These are phyloP conservation scores for Proteles cristata DNA, from an alignment of 2,113 vertebrate species.

Conservation along the genomic window DNA sequence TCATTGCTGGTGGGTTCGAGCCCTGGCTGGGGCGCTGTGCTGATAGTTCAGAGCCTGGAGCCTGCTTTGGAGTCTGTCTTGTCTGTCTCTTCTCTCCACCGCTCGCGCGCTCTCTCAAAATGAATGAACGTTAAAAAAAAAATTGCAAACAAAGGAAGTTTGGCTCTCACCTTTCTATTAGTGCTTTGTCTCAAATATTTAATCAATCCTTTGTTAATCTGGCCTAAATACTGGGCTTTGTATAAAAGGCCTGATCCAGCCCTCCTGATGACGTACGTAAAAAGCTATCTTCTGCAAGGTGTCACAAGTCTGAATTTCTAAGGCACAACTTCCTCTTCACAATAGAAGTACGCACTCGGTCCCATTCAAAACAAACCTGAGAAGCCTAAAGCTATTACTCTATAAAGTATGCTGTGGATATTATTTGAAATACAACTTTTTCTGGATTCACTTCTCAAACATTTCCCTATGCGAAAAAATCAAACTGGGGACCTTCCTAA, in stretches of 20 bases:
- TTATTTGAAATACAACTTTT: background rate
- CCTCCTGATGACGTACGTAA: background rate
- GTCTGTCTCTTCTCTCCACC: too few relatives aligned
- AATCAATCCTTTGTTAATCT: background rate
- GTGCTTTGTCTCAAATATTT: background rate
- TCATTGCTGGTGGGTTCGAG: too few relatives aligned
- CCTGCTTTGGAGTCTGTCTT: too few relatives aligned
- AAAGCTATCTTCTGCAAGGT: background rate
- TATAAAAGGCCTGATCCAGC: background rate
- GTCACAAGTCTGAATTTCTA: background rate
- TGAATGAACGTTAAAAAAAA: too few relatives aligned
- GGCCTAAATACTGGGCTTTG: background rate
- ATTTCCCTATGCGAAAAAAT: background rate
- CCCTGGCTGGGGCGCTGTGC: too few relatives aligned
- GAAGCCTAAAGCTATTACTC: background rate
- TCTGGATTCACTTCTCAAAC: background rate
- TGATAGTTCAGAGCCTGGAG: too few relatives aligned
- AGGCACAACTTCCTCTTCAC: background rate
- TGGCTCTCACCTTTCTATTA: background rate
- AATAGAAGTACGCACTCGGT: too few relatives aligned
- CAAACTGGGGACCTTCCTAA: background rate
- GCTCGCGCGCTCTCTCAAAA: too few relatives aligned
- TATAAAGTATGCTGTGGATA: background rate
- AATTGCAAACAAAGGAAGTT: background rate
- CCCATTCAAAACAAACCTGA: background rate